Evolutionary conservation across 1,140 invertebrate genomes (phyloP).

Genomic region (Venustaconcha ellipsiformis): DNA sequence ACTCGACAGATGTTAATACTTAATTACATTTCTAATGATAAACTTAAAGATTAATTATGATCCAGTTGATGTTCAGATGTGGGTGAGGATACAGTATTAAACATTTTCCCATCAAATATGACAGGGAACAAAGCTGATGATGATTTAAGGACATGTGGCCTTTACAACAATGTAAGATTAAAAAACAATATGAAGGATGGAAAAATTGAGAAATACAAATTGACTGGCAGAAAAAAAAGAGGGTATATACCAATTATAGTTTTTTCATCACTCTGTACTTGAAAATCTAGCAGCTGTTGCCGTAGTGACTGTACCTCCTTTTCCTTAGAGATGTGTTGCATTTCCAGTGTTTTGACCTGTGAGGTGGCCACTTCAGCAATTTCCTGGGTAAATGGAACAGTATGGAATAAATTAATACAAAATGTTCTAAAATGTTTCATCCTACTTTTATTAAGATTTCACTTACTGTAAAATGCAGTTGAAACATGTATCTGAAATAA

Average conservation of each 20-base stretch:
- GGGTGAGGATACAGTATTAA: too few relatives aligned
- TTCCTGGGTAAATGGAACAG: constrained; percentile 47
- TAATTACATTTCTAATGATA: too few relatives aligned
- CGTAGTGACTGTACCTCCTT: constrained; percentile 65
- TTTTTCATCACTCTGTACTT: constrained; percentile 69
- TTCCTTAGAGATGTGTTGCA: constrained; percentile 63
- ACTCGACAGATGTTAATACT: too few relatives aligned
- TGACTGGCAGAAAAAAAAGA: neutral
- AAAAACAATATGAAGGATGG: neutral
- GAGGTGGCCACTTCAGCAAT: constrained; percentile 66
- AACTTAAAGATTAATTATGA: too few relatives aligned
- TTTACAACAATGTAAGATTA: too few relatives aligned
- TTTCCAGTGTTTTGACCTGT: constrained; percentile 64
- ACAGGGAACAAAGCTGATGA: too few relatives aligned
- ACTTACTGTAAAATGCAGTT: too few relatives aligned
- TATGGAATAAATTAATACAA: neutral
- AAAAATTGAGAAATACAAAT: neutral
- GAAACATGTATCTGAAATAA: too few relatives aligned
- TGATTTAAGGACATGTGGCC: too few relatives aligned
- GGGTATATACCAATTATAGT: constrained; percentile 65
- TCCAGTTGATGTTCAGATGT: too few relatives aligned
- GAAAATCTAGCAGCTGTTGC: constrained; percentile 68
- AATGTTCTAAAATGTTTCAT: neutral
- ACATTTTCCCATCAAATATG: too few relatives aligned
- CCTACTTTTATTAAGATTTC: too few relatives aligned